Conservation (phyloP, 37 sponge, comb jelly and placozoan species). For the Crambe crambe region DNA sequence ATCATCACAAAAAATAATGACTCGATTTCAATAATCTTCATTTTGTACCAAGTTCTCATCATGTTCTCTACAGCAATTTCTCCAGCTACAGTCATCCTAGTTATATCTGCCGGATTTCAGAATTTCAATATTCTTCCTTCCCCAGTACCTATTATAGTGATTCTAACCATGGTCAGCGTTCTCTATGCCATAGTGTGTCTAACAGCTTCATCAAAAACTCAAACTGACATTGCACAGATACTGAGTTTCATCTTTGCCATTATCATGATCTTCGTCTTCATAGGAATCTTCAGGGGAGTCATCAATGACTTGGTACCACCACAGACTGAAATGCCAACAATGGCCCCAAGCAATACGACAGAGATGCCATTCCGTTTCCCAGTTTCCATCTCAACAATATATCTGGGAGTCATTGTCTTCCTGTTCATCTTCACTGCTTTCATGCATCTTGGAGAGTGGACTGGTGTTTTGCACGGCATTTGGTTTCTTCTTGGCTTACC, state of each 20-base stretch:
- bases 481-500: too few species aligned
- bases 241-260: constrained; percentile 72
- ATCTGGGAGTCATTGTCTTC: too few species aligned
- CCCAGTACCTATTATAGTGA: background rate
- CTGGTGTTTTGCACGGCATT: too few species aligned
- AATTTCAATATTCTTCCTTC: constrained; percentile 37
- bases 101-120: constrained; percentile 66
- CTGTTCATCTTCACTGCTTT: too few species aligned
- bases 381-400: too few species aligned
- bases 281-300: constrained; percentile 47
- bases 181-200: constrained; percentile 63
- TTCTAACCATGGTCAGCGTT: constrained; percentile 24
- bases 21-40: constrained; percentile 62
- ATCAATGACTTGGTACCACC: too few species aligned
- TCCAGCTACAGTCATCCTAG: constrained; percentile 82
- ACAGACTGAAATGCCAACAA: too few species aligned
- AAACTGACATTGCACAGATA: constrained; percentile 63
- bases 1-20: constrained; percentile 58
- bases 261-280: constrained; percentile 64
- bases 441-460: too few species aligned
- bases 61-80: constrained; percentile 74
- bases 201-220: constrained; percentile 39
- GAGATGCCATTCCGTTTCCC: too few species aligned
- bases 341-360: too few species aligned
- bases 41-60: constrained; percentile 72